Conservation (phyloP, 2,797 vertebrate species). For the Triplophysa yarkandensis region DNA sequence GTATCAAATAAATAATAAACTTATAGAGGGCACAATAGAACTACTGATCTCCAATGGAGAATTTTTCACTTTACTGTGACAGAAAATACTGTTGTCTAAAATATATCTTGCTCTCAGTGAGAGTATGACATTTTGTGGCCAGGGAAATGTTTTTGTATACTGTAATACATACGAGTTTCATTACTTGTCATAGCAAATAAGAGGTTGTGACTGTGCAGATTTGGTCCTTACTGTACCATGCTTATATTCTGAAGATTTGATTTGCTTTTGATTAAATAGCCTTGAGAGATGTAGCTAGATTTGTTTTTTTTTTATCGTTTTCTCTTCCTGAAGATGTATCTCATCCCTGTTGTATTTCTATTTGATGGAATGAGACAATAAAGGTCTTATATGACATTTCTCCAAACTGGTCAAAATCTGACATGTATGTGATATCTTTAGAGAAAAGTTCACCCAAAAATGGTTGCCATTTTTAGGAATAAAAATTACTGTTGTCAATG, state of each 20-base stretch:
- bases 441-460: no score
- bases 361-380: constrained; percentile 46
- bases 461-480: no score
- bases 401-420: background rate
- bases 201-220: constrained; percentile 25
- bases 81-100: constrained; percentile 42
- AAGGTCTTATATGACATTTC: constrained; percentile 36
- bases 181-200: constrained; percentile 29
- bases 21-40: constrained; percentile 6
- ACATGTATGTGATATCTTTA: background rate
- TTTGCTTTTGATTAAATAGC: constrained; percentile 7
- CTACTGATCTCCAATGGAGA: constrained; percentile 50
- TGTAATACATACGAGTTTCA: constrained; percentile 9
- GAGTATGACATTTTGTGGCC: constrained; percentile 53
- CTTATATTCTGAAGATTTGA: constrained; percentile 4
- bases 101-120: constrained; percentile 53
- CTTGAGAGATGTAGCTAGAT: constrained; percentile 26
- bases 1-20: background rate
- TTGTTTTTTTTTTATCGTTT: constrained; percentile 16
- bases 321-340: constrained; percentile 19
- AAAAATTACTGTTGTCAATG: no score
- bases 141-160: constrained; percentile 39
- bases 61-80: constrained; percentile 38
- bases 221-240: constrained; percentile 19
- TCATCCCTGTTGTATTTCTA: constrained; percentile 34